Evolutionary conservation across 2,797 vertebrate genomes (phyloP), one percentile per base, ranked within the genome.

Genomic region (Psittacula echo): DNA sequence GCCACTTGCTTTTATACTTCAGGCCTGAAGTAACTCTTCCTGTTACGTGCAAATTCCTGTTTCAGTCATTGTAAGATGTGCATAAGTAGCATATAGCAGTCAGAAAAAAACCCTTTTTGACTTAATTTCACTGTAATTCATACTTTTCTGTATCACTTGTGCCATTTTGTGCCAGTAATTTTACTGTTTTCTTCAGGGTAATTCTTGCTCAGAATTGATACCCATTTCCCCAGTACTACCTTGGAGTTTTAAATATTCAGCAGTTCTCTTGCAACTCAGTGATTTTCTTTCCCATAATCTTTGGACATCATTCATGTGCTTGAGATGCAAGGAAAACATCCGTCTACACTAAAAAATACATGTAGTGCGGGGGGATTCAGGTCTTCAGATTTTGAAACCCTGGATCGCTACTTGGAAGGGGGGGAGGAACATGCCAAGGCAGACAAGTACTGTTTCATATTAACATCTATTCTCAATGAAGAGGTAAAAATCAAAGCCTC

Each of bases 401-500:
- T 74, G 17, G 44, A 34, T 93, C 83, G 53, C 51, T 10, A 19
- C 27, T 4, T 53, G 15, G 19, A 32, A 21, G 10, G 4, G 17
- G 7, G 7, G 7, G n/a, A 26, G 42, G 42, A 3, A 17, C 5
- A 24, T 27, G 13, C 44, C 19, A 66, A 87, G 58, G 81, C 89
- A 87, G 75, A 58, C 78, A 90, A 96, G 93, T 72, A 76, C 73
- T 95, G 85, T 74, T 79, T 91, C 65, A 51, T 72, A 66, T 65
- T 56, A 96, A 90, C 92, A 90, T 95, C 88, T 91, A 75, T 65
- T 92, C 77, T 67, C 68, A 95, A 65, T 68, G 80, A 93, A 93
- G 78, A 91, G 86, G 93, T 96, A 77, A 91, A 95, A 95, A 94
- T 96, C 93, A 91, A 94, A 95, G 95, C 72, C 73, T 71, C 75